A percentile compares a stretch with the other conserved stretches of the same genome.
phyloP scores from a whole-genome alignment of 2,888 invertebrate genomes.

The Megamerina dolium region DNA sequence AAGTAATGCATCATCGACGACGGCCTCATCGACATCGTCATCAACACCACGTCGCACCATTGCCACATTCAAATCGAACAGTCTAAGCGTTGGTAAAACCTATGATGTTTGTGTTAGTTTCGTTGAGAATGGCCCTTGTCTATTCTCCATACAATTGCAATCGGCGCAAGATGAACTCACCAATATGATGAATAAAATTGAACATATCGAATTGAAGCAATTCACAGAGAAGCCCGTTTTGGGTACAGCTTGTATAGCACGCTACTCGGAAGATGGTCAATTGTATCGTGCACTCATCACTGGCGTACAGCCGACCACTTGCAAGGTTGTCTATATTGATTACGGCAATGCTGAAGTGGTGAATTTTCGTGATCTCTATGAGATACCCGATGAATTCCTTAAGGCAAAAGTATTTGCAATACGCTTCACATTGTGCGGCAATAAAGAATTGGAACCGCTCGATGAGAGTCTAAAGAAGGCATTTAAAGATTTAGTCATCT shows the following conservation, averaged over 20 bases:
- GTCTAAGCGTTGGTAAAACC: conserved; percentile 53
- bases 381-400: conserved; percentile 67
- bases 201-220: conserved; percentile 57
- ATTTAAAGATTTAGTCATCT: conserved; percentile 64
- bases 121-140: conserved; percentile 72
- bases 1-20: conserved; percentile 13
- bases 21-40: conserved; percentile 17
- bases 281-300: conserved; percentile 73
- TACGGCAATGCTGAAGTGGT: conserved; percentile 73
- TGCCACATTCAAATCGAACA: conserved; percentile 45
- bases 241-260: conserved; percentile 71
- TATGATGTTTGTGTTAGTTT: conserved; percentile 69
- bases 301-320: conserved; percentile 63
- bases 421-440: conserved; percentile 65
- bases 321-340: conserved; percentile 74
- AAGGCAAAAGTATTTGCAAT: conserved; percentile 69
- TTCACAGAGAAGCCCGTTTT: conserved; percentile 64
- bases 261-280: conserved; percentile 62
- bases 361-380: conserved; percentile 64
- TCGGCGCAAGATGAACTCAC: conserved; percentile 57
- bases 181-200: conserved; percentile 68
- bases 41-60: conserved; percentile 18
- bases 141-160: conserved; percentile 69
- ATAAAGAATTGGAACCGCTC: conserved; percentile 57
- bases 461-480: conserved; percentile 59